Evolutionary conservation across 2,888 invertebrate genomes (phyloP), one percentile per base, ranked within the genome.

Genomic region (Zaprionus obscuricornis): DNA sequence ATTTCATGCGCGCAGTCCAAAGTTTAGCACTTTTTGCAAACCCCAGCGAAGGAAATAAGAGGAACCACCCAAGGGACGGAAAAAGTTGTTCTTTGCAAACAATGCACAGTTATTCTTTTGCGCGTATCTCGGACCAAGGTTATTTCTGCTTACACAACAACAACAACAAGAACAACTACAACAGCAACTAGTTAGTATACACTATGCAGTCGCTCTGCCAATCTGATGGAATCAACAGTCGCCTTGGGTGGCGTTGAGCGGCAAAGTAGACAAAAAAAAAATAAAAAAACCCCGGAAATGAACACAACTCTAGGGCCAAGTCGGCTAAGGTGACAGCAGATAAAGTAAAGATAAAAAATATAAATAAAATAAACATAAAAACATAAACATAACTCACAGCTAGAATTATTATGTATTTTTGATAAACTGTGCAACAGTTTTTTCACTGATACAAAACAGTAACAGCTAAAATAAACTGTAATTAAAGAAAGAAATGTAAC

Each of bases 91-190:
- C 76, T 70, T 82, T 64, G 63, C 79, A 70, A 81, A 85, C 83
- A 81, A 81, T 85, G 76, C 74, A 50, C 67, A 79, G 76, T 73
- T 79, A 85, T 81, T 83, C 79, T 83, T 73, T 64, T 73, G 67
- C 11, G 60, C 52, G 66, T 64, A 75, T 82, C 72, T 79, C 73
- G 75, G 69, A 78, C 75, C 84, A 78, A 85, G 79, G 83, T 78
- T 79, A 73, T 67, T 83, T 64, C 62, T 66, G 63, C n/a, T n/a
- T n/a, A n/a, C n/a, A n/a, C n/a, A n/a, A n/a, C n/a, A n/a, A n/a
- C n/a, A n/a, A n/a, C n/a, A n/a, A n/a, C n/a, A n/a, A n/a, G n/a
- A n/a, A n/a, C n/a, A n/a, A n/a, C n/a, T n/a, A n/a, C n/a, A n/a
- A n/a, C n/a, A n/a, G n/a, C n/a, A n/a, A n/a, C n/a, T n/a, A n/a